A percentile compares a stretch with the other conserved stretches of the same genome.
phyloP scores from a whole-genome alignment of 2,797 vertebrate species.

The Pelobates cultripes region DNA sequence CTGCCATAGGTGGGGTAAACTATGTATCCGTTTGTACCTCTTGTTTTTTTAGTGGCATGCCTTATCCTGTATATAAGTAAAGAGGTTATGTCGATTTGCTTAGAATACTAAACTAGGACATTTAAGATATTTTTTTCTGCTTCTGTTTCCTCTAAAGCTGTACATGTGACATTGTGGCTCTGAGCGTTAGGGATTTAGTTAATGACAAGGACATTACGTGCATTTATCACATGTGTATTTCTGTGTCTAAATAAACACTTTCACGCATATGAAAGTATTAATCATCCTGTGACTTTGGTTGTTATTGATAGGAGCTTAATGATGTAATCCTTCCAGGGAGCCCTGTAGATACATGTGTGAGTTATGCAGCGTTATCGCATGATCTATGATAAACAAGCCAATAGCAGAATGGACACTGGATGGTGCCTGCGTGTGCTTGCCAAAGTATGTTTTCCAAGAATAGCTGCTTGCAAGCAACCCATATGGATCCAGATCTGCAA shows the following conservation, averaged over 20 bases:
- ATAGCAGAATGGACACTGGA: neutral
- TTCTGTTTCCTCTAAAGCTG: no score
- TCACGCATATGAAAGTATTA: neutral
- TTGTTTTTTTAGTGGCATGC: no score
- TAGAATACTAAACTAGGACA: no score
- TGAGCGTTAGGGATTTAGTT: neutral
- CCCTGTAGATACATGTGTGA: neutral
- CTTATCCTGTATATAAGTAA: no score
- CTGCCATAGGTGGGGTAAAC: no score
- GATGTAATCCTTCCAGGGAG: neutral
- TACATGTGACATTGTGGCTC: no score
- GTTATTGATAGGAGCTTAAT: neutral
- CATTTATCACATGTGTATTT: neutral
- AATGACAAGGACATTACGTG: neutral
- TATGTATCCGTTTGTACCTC: no score
- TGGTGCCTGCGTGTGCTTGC: neutral
- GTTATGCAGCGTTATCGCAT: neutral
- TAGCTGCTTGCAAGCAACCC: neutral
- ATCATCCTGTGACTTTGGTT: conserved; percentile 3
- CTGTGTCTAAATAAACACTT: neutral
- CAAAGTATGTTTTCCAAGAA: conserved; percentile 3
- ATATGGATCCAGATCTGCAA: neutral
- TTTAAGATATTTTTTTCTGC: no score
- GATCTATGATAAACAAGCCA: neutral
- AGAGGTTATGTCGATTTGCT: no score